Base-by-base conservation (phyloP, 2,113 vertebrate species). In the Halcyon malimbica region DNA sequence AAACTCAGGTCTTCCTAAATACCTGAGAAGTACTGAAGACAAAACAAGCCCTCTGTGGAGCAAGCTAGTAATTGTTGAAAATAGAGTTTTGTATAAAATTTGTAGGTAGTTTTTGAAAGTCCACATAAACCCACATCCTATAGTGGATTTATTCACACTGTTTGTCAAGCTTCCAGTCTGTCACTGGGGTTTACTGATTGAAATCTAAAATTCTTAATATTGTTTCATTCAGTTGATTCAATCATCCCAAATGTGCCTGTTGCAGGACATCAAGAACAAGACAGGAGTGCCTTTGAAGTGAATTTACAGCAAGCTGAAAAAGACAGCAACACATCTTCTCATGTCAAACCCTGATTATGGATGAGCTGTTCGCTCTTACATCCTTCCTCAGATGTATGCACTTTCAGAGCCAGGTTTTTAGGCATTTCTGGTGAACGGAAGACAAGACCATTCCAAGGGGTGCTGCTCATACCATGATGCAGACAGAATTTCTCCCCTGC, bases 281-380 rank as follows among this genome's bases (percentile, higher is more conserved):
- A 82, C 62, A 77, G 64, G 64, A 94, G 50, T 41, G 46, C 9
- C 5, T 18, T 75, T 35, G 28, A 87, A 68, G 25, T 83, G 75
- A 90, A 93, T 95, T 92, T 93, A 94, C 83, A 85, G 68, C 54
- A 87, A 56, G 46, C 62, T 85, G 75, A 83, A 84, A 93, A 90
- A 76, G 42, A 78, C 1, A 23, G 70, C 9, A 2, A 62, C 56
- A 13, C 13, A 81, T 94, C 56, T 77, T 46, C 74, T 92, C 50
- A 25, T 59, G 83, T 94, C 96, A 97, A 63, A 76, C 20, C 31
- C 60, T 82, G 71, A 69, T 97, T 90, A 91, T 70, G 51, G 74
- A 95, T 76, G 84, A 83, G 46, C 41, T 70, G 13, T 93, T 91
- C 89, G 88, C 67, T 94, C 83, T 86, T 90, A 67, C 57, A 78